phyloP scores from a whole-genome alignment of 2,113 vertebrate genomes.

The Taurulus bubalis region DNA sequence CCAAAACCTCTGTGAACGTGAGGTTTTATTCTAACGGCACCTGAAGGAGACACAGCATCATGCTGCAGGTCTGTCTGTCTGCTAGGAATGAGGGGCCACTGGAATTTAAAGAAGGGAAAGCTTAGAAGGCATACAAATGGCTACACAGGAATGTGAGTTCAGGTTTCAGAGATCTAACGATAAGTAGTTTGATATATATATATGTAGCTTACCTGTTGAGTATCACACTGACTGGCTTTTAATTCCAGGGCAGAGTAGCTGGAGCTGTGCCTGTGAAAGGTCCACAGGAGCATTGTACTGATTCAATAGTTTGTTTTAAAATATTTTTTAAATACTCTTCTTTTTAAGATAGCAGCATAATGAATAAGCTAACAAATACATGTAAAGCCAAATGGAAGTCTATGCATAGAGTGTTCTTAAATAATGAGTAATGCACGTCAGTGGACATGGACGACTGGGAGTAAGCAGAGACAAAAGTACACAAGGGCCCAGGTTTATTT shows the following conservation, averaged over 20 bases:
- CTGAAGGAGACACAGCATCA: conserved; percentile 5
- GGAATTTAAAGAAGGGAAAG: conserved; percentile 30
- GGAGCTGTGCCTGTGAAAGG: background rate
- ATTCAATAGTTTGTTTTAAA: background rate
- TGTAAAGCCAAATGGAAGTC: background rate
- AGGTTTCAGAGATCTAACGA: conserved; percentile 29
- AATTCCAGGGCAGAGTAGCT: background rate
- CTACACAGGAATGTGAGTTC: conserved; percentile 23
- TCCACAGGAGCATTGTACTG: background rate
- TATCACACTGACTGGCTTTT: background rate
- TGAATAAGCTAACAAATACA: background rate
- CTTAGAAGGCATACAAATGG: conserved; percentile 25
- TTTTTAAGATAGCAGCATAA: background rate
- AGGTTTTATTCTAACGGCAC: background rate
- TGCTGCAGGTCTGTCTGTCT: background rate
- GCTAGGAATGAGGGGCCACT: background rate
- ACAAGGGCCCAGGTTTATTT: conserved; percentile 30
- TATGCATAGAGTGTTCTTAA: background rate
- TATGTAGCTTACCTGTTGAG: background rate
- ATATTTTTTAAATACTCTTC: background rate
- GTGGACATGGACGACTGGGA: conserved; percentile 25
- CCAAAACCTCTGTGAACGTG: conserved; percentile 1
- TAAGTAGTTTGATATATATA: conserved; percentile 11
- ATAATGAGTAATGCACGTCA: conserved; percentile 7
- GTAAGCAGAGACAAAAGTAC: conserved; percentile 46